Evolutionary conservation across 2,888 invertebrate species (phyloP).

Genomic region (Cyaniris semiargus): DNA sequence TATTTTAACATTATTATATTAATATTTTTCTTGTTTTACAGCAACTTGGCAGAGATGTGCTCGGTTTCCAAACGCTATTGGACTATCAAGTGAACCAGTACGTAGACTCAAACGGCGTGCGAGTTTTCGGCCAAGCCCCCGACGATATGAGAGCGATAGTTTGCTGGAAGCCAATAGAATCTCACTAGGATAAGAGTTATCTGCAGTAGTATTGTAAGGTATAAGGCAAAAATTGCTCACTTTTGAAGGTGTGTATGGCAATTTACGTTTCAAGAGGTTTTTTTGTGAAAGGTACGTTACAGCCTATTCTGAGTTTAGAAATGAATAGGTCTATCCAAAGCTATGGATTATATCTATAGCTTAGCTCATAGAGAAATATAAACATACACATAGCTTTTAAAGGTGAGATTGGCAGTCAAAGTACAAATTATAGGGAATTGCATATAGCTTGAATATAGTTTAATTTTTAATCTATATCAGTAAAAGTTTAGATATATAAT

Average conservation of each 20-base stretch:
- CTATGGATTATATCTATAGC: neutral
- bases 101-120: conserved; percentile 84
- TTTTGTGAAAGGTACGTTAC: neutral
- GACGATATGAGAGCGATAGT: conserved; percentile 88
- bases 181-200: conserved; percentile 31
- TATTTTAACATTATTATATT: neutral
- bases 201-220: neutral
- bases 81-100: conserved; percentile 92
- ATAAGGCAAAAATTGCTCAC: neutral
- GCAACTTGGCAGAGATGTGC: conserved; percentile 91
- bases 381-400: neutral
- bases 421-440: neutral
- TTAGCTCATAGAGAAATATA: too few relatives aligned
- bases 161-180: conserved; percentile 85
- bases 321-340: neutral
- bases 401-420: neutral
- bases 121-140: conserved; percentile 87
- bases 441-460: neutral
- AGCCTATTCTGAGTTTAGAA: neutral
- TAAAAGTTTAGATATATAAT: too few relatives aligned
- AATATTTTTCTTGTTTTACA: conserved; percentile 58
- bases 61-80: conserved; percentile 87
- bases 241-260: too few relatives aligned
- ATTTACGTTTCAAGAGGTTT: neutral
- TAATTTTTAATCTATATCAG: too few relatives aligned